Base-by-base conservation (phyloP, 1,140 invertebrate species). In the Drosophila murphyi region DNA sequence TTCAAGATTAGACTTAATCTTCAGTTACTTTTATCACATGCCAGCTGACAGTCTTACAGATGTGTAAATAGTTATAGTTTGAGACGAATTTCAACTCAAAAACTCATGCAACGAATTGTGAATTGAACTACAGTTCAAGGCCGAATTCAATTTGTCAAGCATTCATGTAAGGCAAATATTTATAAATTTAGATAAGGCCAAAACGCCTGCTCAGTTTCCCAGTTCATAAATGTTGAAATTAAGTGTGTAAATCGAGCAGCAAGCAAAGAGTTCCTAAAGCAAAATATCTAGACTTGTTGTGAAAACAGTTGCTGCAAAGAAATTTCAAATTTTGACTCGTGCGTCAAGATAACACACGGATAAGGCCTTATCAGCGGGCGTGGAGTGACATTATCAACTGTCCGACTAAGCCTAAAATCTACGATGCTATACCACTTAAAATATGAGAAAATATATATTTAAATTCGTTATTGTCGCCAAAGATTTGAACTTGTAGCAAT, bases 341-440 rank as follows among this genome's bases (percentile, higher is more conserved):
- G 78, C 67, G 67, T 76, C 52, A 71, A 78, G 68, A 75, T 88
- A 87, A 83, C 59, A 34, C 56, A 47, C 65, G 80, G 60, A 70
- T 76, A 78, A 68, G 41, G 50, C 50, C 69, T 88, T 88, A 88
- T 88, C 83, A 82, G 55, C 37, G 43, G 65, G 52, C 61, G 59
- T 39, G 61, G 78, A 89, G 80, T 89, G 83, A 88, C 83, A 88
- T 88, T 88, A 88, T 88, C 85, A 89, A 77, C 29, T 51, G 45
- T 2, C 31, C 31, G 68, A 68, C 85, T 87, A 83, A 87, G 83
- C 80, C 80, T 74, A 88, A 87, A 80, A 87, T 71, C 80, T 74
- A 85, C 81, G 63, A 52, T 47, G 48, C 43, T 32, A 32, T 41
- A 63, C 8, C 57, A 41, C 45, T 67, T 80, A 31, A 35, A 65